Conservation (phyloP, 2,113 vertebrate species). For the Scortum barcoo region DNA sequence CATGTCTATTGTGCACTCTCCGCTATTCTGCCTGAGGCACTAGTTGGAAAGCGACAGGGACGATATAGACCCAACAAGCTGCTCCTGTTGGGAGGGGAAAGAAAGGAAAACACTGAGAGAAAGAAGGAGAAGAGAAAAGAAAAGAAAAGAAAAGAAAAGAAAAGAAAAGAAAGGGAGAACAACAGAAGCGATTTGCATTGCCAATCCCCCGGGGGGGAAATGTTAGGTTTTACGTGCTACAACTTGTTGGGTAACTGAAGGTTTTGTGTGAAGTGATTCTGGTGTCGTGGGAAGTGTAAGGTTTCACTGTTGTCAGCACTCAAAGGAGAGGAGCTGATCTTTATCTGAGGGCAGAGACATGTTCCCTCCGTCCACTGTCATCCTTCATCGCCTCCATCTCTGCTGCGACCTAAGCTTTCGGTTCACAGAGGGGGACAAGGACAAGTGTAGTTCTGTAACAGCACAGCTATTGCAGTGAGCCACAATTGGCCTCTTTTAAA, state of each 20-base stretch:
- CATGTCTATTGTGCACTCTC: conserved; percentile 35
- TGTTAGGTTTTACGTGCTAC: conserved; percentile 70
- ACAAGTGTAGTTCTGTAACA: conserved; percentile 25
- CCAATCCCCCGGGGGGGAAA: conserved; percentile 45
- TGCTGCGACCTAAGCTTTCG: neutral
- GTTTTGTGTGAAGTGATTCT: conserved; percentile 74
- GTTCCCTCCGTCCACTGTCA: conserved; percentile 41
- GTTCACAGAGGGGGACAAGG: neutral
- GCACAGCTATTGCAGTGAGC: neutral
- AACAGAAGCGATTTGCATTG: conserved; percentile 67
- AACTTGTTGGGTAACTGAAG: conserved; percentile 79
- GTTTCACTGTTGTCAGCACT: conserved; percentile 67
- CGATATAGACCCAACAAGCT: conserved; percentile 66
- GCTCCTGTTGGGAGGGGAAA: conserved; percentile 44
- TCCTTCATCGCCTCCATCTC: conserved; percentile 20
- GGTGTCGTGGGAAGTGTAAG: conserved; percentile 74
- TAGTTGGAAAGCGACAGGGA: conserved; percentile 61
- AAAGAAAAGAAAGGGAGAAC: conserved; percentile 64
- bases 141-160: conserved; percentile 61
- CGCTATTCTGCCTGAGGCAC: conserved; percentile 61
- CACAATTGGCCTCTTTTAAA: conserved; percentile 4
- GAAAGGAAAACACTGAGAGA: conserved; percentile 35
- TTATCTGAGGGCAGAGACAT: conserved; percentile 51
- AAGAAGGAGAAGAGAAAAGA: conserved; percentile 61
- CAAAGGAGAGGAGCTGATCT: conserved; percentile 64